Evolutionary conservation across 2,113 vertebrate species (phyloP).

Genomic region (Pleuronectes platessa): DNA sequence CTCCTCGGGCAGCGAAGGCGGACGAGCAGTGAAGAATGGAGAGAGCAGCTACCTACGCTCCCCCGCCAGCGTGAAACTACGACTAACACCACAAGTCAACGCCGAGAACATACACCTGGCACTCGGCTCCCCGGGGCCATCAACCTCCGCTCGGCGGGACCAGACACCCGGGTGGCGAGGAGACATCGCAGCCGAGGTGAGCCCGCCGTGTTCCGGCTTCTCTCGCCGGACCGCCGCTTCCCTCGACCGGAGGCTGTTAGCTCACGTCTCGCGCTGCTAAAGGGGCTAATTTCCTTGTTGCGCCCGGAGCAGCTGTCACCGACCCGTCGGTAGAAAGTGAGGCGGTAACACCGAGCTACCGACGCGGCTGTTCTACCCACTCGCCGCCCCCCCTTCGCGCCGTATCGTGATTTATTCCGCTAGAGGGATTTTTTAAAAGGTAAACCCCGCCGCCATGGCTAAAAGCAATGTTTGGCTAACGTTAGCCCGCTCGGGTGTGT

Average conservation of each 20-base stretch:
- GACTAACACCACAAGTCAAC: constrained; percentile 28
- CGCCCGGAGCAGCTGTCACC: constrained; percentile 67
- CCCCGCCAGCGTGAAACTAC: constrained; percentile 48
- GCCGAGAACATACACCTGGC: not conserved
- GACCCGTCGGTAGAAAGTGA: constrained; percentile 36
- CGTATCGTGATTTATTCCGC: not conserved
- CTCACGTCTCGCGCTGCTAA: constrained; percentile 41
- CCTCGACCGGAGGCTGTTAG: not conserved
- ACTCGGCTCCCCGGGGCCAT: not conserved
- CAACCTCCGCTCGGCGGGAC: not conserved
- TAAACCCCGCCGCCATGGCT: constrained; percentile 17
- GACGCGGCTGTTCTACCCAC: not conserved
- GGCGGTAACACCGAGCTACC: constrained; percentile 16
- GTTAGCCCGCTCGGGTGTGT: constrained; percentile 31
- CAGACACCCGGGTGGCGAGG: constrained; percentile 12
- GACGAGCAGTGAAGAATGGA: constrained; percentile 69
- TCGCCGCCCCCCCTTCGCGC: not conserved
- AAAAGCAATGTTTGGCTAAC: constrained; percentile 48
- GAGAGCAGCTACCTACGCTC: constrained; percentile 23
- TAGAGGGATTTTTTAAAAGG: not conserved
- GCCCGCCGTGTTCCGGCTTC: constrained; percentile 38
- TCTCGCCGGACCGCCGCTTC: constrained; percentile 31
- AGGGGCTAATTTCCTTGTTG: constrained; percentile 78
- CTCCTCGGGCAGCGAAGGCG: constrained; percentile 64
- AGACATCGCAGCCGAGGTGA: constrained; percentile 56